phyloP scores from a whole-genome alignment of 2,113 vertebrate species.

The Lamprologus tigripictilis region DNA sequence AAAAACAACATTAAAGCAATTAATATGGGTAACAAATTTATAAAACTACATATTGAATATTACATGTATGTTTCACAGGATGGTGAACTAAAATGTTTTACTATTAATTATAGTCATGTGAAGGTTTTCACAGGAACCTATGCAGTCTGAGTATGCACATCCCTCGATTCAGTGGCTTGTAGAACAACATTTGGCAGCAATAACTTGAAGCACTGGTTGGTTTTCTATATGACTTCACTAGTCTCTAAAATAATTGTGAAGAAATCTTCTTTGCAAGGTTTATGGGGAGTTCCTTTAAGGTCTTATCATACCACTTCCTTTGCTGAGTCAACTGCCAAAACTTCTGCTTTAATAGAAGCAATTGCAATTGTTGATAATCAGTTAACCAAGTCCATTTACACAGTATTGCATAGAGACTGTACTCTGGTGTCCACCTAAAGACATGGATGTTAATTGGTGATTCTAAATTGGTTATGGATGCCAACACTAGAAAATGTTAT shows the following conservation, averaged over 20 bases:
- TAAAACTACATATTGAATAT: neutral
- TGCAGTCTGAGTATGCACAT: neutral
- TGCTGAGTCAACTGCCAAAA: neutral
- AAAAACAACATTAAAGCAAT: neutral
- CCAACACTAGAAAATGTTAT: neutral
- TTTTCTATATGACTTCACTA: neutral
- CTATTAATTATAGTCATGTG: neutral
- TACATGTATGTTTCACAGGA: neutral
- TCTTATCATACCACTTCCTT: neutral
- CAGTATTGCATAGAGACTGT: neutral
- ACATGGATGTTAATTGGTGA: neutral
- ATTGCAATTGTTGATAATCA: neutral
- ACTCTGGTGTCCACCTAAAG: neutral
- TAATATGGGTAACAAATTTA: neutral
- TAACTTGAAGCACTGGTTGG: neutral
- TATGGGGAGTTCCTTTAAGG: neutral
- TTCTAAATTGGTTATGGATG: neutral
- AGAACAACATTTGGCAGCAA: neutral
- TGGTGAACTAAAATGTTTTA: neutral
- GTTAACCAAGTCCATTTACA: neutral
- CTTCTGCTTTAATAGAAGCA: fast-evolving
- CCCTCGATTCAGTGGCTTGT: neutral
- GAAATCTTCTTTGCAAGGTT: neutral
- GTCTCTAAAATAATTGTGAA: neutral
- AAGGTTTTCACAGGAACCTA: neutral